A percentile compares a stretch with the other conserved stretches of the same genome.
These are phyloP conservation scores for Agapornis roseicollis DNA, from an alignment of 2,113 vertebrate genomes.

Conservation along the genomic window DNA sequence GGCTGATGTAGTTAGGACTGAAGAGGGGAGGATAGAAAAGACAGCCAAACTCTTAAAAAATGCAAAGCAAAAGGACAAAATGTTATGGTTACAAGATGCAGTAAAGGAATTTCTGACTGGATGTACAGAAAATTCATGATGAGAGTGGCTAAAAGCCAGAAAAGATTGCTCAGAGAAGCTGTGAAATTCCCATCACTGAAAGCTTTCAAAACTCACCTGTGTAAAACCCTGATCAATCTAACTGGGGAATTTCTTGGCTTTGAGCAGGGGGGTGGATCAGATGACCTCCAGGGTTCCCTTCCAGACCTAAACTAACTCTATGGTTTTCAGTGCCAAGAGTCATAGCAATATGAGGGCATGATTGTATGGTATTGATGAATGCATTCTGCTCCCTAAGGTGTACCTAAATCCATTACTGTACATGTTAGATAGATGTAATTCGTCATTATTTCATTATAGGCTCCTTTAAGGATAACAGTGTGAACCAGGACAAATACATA, in stretches of 20 bases:
- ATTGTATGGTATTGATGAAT: background rate
- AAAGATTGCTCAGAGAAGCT: background rate
- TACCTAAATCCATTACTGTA: background rate
- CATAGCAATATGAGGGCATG: background rate
- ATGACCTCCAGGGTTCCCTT: background rate
- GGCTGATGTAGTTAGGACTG: background rate
- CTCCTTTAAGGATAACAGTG: background rate
- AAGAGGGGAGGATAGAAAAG: background rate
- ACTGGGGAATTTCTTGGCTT: background rate
- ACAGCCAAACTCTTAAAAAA: background rate
- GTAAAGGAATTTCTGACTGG: background rate
- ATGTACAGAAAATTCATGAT: background rate
- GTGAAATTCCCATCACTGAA: background rate
- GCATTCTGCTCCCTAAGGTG: background rate
- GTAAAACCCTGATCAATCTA: background rate
- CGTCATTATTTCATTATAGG: background rate
- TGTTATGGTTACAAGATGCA: background rate
- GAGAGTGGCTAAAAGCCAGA: background rate
- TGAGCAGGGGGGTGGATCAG: background rate
- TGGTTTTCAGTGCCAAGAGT: background rate
- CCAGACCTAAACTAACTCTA: background rate
- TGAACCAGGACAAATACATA: background rate
- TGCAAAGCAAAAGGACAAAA: background rate
- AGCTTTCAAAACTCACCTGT: background rate
- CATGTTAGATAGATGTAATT: background rate